A percentile compares a stretch with the other conserved stretches of the same genome.
Conservation (phyloP, 2,113 vertebrate species). For the Psittacus erithacus region DNA sequence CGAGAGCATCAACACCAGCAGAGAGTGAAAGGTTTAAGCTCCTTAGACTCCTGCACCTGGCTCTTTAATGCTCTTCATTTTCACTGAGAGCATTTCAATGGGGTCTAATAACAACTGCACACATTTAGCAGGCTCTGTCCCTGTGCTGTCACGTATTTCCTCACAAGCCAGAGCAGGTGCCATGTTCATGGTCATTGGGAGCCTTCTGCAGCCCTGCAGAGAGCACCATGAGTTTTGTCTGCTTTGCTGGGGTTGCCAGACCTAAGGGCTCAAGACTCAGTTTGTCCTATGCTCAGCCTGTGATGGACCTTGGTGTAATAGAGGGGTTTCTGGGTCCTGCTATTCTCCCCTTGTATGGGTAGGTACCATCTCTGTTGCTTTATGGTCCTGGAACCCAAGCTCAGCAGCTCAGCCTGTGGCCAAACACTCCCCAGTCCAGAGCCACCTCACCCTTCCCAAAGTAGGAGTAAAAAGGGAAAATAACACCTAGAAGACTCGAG, state of each 20-base stretch:
- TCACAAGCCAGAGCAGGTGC: neutral
- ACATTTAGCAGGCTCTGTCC: neutral
- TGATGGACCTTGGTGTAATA: neutral
- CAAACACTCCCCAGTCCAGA: neutral
- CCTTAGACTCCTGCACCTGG: neutral
- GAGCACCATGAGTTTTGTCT: rapidly evolving
- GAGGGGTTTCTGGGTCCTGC: rapidly evolving
- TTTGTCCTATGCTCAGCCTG: neutral
- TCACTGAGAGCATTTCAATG: neutral
- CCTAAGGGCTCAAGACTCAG: neutral
- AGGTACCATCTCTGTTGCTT: neutral
- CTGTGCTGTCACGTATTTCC: rapidly evolving
- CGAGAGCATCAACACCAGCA: neutral
- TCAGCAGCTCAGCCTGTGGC: neutral
- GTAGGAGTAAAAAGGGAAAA: rapidly evolving
- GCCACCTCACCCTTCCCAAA: neutral
- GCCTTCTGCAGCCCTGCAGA: neutral
- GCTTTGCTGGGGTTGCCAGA: neutral
- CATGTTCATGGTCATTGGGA: neutral
- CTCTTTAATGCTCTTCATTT: neutral
- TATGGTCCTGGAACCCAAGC: neutral
- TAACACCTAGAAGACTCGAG: rapidly evolving
- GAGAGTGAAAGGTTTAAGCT: neutral
- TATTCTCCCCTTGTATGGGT: rapidly evolving
- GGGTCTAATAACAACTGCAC: neutral